phyloP scores from a whole-genome alignment of 2,113 vertebrate genomes.

The Calyptomena viridis region DNA sequence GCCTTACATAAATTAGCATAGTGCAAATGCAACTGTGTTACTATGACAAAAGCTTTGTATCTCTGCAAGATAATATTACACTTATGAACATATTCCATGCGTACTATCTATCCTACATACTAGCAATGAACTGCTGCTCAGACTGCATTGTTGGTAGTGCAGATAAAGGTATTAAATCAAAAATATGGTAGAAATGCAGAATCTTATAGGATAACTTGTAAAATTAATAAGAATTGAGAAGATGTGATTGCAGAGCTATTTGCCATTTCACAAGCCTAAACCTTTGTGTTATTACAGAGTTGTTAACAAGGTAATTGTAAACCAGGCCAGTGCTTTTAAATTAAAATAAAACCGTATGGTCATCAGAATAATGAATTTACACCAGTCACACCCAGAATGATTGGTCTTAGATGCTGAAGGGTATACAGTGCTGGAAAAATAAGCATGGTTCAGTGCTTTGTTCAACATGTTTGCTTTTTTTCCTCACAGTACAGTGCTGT shows the following conservation, averaged over 20 bases:
- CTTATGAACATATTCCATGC: not conserved
- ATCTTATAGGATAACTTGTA: not conserved
- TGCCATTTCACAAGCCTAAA: not conserved
- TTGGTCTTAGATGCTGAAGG: not conserved
- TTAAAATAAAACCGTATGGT: not conserved
- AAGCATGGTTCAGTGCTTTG: not conserved
- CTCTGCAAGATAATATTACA: not conserved
- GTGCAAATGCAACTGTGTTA: not conserved
- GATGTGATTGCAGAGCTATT: not conserved
- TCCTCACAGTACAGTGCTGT: slow-evolving; percentile 70
- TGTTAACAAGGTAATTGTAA: not conserved
- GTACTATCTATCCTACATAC: not conserved
- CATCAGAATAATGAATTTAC: not conserved
- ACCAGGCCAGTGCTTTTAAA: not conserved
- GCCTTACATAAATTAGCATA: not conserved
- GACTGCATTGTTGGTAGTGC: not conserved
- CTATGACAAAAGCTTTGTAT: not conserved
- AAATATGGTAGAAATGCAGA: not conserved
- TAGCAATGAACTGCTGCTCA: not conserved
- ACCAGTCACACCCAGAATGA: not conserved
- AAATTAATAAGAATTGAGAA: not conserved
- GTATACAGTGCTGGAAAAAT: not conserved
- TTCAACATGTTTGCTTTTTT: not conserved
- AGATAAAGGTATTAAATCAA: not conserved
- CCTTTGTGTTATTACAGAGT: not conserved